Base-by-base conservation (phyloP, 1,140 invertebrate species). In the Drosophila teissieri region DNA sequence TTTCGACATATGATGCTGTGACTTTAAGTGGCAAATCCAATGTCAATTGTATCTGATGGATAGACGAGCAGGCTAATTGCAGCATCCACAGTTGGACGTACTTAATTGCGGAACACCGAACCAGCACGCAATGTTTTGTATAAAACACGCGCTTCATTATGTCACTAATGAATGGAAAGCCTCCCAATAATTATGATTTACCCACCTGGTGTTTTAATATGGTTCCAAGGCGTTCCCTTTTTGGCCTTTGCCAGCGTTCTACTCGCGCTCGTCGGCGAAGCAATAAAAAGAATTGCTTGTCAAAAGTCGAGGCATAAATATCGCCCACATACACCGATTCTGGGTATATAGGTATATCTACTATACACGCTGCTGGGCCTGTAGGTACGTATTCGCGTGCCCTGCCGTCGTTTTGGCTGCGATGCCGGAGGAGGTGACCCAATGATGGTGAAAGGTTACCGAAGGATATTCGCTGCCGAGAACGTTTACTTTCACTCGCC, bases 281-380 rank as follows among this genome's bases (percentile, higher is more conserved):
- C 73, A 74, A 75, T 78, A 64, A 65, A 72, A 62, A 70, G 54
- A 86, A 78, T 75, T 62, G 57, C 65, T 79, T 86, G 75, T 82
- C 70, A 77, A 64, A 80, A 67, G 51, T 55, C 58, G 79, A 67
- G 62, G 76, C 83, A 88, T 79, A 88, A 86, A 86, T 88, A 78
- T 73, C 62, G 72, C 65, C 68, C 54, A 65, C 58, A 76, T 69
- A 78, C 61, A 80, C 57, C 68, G 52, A 73, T 63, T 58, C 31
- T 15, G 14, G 11, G 12, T 57, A 79, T 78, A 75, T 74, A 24
- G 24, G 24, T 24, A 60, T 55, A 64, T 8, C 55, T 36, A 53
- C 19, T 74, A 74, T 74, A 31, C 54, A 57, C 67, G 49, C 39
- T 57, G n/a, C 11, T 14, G 12, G 24, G 19, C 40, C 48, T 36